Percentiles rank a stretch among this genome's conserved stretches.
Evolutionary conservation across 2,797 vertebrate species (phyloP).

Genomic region (Melanotaenia parkinsoni): DNA sequence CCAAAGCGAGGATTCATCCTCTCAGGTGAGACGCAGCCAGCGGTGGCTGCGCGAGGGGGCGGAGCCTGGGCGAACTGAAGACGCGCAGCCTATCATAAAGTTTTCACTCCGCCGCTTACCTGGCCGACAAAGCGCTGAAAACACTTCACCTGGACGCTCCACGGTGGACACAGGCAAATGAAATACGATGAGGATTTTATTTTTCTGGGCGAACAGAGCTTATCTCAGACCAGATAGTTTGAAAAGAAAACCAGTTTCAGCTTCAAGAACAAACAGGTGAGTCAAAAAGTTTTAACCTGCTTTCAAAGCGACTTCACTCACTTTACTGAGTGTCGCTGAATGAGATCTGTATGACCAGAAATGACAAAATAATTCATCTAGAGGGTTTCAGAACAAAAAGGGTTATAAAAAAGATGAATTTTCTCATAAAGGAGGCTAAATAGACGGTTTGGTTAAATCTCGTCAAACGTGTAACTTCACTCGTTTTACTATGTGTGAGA

Average conservation of each 20-base stretch:
- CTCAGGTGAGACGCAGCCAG: slow-evolving; percentile 14
- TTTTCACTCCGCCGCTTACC: slow-evolving; percentile 60
- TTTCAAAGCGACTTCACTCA: not conserved
- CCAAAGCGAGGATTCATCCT: slow-evolving; percentile 49
- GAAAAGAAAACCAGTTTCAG: not conserved
- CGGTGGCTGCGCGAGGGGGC: slow-evolving; percentile 44
- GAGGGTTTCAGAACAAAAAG: not conserved
- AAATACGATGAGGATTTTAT: slow-evolving; percentile 70
- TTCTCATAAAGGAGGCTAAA: not conserved
- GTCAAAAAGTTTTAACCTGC: not conserved
- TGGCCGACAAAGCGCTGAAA: slow-evolving; percentile 45
- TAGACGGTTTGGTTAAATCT: not conserved
- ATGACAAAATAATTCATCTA: not conserved
- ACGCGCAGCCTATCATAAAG: slow-evolving; percentile 60
- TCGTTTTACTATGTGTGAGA: not conserved
- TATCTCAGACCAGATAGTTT: slow-evolving; percentile 2
- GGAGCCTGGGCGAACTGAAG: slow-evolving; percentile 62
- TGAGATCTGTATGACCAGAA: not conserved
- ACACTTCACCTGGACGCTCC: slow-evolving; percentile 44
- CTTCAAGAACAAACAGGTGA: slow-evolving; percentile 19
- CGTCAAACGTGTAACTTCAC: not conserved
- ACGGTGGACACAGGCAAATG: slow-evolving; percentile 38
- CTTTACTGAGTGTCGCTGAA: not conserved
- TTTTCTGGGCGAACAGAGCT: slow-evolving; percentile 24
- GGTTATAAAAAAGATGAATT: not conserved